Percentiles rank a stretch among this genome's conserved stretches.
Evolutionary conservation across 2,888 invertebrate species (phyloP).

Genomic region (Aricia artaxerxes): DNA sequence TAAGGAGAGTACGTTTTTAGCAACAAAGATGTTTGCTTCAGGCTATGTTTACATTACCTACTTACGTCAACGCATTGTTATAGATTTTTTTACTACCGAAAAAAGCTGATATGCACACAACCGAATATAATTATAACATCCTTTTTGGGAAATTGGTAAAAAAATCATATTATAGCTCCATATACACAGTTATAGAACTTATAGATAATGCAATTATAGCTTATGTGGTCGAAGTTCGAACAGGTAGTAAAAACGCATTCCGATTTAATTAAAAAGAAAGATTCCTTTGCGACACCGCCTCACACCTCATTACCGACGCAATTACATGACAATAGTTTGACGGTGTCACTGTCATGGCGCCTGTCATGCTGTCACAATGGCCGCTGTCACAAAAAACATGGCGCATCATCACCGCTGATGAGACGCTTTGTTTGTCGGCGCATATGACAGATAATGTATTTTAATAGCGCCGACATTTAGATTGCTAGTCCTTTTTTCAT

Average conservation of each 20-base stretch:
- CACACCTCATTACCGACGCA: constrained; percentile 12
- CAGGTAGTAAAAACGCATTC: not conserved
- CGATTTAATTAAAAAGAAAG: constrained; percentile 2
- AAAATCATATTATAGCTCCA: too few species aligned
- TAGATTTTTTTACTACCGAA: too few species aligned
- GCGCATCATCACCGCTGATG: constrained; percentile 43
- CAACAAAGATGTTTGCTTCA: too few species aligned
- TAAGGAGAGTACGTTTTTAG: not conserved
- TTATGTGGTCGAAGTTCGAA: not conserved
- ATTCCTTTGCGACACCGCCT: constrained; percentile 18
- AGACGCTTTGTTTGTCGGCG: constrained; percentile 39
- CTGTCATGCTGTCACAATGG: constrained; percentile 30
- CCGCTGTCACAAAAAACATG: constrained; percentile 39
- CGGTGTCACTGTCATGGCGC: constrained; percentile 21
- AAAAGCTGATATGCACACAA: too few species aligned
- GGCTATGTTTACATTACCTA: too few species aligned
- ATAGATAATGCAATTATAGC: too few species aligned
- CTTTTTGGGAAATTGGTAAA: not conserved
- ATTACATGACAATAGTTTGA: constrained; percentile 19
- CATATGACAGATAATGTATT: constrained; percentile 38
- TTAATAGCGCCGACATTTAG: constrained; percentile 12
- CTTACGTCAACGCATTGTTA: too few species aligned
- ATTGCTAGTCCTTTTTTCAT: constrained; percentile 12
- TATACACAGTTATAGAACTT: too few species aligned
- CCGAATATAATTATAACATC: too few species aligned